Percentiles rank a stretch among this genome's conserved stretches.
phyloP scores from a whole-genome alignment of 2,888 invertebrate species.

The Dugesia japonica region DNA sequence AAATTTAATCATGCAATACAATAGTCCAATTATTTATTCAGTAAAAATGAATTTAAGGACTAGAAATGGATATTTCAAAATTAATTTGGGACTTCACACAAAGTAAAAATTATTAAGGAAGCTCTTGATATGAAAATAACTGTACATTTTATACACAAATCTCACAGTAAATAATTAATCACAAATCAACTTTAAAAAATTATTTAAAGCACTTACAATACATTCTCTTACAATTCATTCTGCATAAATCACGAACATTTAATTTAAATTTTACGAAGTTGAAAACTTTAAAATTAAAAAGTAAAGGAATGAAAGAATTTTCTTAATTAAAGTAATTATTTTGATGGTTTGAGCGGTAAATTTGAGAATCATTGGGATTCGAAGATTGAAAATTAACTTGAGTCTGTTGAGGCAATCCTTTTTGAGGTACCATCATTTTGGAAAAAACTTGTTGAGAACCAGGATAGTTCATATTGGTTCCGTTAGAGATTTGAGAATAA shows the following conservation, averaged over 20 bases:
- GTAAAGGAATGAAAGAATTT: constrained; percentile 4
- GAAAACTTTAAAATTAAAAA: neutral
- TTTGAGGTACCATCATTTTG: constrained; percentile 1
- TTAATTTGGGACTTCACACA: neutral
- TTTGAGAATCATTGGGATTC: constrained; percentile 2
- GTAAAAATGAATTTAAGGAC: neutral
- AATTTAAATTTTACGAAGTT: neutral
- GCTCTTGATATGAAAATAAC: constrained; percentile 20
- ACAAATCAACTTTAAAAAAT: neutral
- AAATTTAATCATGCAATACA: neutral
- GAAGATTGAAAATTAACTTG: constrained; percentile 10
- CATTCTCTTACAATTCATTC: too few species aligned
- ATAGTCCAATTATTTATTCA: neutral
- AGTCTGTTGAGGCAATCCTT: neutral
- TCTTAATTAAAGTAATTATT: neutral
- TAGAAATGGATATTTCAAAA: neutral
- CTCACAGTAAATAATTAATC: constrained; percentile 7
- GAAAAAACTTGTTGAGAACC: constrained; percentile 20
- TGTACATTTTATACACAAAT: constrained; percentile 11
- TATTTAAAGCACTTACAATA: constrained; percentile 11
- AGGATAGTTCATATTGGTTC: neutral
- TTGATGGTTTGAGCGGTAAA: neutral
- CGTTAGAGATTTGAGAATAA: neutral
- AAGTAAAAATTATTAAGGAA: constrained; percentile 5
- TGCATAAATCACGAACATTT: neutral